Base-by-base conservation (phyloP, 2,888 invertebrate genomes). In the Lasioglossum lativentre region DNA sequence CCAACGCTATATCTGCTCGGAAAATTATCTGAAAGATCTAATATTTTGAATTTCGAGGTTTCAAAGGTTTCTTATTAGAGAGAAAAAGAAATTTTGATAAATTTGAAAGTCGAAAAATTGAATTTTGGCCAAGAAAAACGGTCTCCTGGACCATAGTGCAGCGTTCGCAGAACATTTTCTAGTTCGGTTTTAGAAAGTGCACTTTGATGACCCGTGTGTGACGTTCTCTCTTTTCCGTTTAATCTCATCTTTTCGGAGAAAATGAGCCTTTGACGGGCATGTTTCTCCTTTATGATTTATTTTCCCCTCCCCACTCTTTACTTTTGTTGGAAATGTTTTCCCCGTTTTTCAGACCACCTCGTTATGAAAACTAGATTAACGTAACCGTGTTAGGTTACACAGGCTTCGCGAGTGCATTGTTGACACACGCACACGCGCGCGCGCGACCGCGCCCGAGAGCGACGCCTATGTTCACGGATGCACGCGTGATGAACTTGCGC, bases 211-310 rank as follows among this genome's bases (percentile, higher is more conserved):
- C 40, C n/a, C n/a, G 23, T 5, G 34, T 14, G 23, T 5, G 34
- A 0, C 2, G 14, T 40, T 70, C 40, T 70, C n/a, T n/a, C 12
- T 70, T n/a, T 40, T 14, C n/a, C 5, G 70, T 40, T 40, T 70
- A 70, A 40, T 70, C 14, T 40, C n/a, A 14, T 70, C 16, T 10
- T 14, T 27, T 16, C 23, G 40, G 70, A 40, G n/a, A 38, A 40
- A 70, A 70, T 70, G 38, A 70, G 70, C 40, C 70, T 70, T 70
- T 70, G 70, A 40, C 70, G 70, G n/a, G 4, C n/a, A 38, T 70
- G 70, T 70, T 70, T 70, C 40, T 40, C 40, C 70, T 40, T 40
- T 40, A 70, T 70, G n/a, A 40, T 70, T 70, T n/a, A n/a, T 40
- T 14, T 40, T 40, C n/a, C 40, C 2, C 12, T 14, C 1, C 38